These are phyloP conservation scores for Tragulus kanchil DNA, from an alignment of 2,113 vertebrate genomes.

Conservation along the genomic window DNA sequence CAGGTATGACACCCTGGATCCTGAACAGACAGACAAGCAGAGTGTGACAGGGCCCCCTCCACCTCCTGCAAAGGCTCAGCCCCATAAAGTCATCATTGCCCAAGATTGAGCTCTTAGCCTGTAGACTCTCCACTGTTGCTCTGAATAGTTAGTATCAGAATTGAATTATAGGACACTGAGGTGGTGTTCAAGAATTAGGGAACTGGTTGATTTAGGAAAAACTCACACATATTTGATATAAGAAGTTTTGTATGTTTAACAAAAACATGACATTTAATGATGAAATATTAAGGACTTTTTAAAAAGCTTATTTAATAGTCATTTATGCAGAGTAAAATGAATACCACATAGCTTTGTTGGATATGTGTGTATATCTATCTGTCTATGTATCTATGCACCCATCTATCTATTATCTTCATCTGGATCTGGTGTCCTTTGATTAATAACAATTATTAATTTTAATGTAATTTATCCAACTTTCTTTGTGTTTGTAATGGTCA, in stretches of 20 bases:
- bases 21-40: conserved; percentile 75
- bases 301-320: neutral
- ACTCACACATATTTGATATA: no score
- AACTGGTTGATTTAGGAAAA: no score
- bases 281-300: neutral
- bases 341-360: neutral
- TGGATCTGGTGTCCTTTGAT: neutral
- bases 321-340: neutral
- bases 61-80: neutral
- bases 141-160: neutral
- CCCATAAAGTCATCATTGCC: conserved; percentile 69
- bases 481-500: neutral
- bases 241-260: neutral
- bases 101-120: neutral
- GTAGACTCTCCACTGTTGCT: neutral
- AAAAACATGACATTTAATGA: neutral
- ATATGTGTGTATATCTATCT: neutral
- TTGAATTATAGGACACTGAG: neutral
- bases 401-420: neutral
- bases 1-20: conserved; percentile 66
- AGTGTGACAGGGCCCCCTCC: conserved; percentile 27
- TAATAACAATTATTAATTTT: neutral
- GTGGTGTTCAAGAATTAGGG: neutral
- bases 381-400: no score
- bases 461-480: neutral